phyloP scores from a whole-genome alignment of 2,113 vertebrate species.

The Xerus inauris region DNA sequence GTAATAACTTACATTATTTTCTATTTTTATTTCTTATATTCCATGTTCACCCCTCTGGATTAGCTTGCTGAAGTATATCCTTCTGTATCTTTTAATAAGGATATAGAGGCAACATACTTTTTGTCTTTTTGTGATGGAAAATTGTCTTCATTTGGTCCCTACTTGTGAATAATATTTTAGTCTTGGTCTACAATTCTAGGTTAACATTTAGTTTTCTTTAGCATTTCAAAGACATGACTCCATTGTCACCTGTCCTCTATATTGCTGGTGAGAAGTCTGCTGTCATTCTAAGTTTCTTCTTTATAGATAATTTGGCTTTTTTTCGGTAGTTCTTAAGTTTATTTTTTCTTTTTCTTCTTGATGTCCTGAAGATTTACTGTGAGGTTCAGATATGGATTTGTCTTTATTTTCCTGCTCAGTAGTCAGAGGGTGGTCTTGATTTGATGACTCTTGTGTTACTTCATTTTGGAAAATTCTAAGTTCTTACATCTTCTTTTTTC shows the following conservation, averaged over 20 bases:
- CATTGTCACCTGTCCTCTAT: not conserved
- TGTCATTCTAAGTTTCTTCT: not conserved
- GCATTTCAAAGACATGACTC: not conserved
- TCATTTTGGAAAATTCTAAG: not conserved
- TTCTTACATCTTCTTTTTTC: not conserved
- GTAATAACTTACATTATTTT: slow-evolving; percentile 1
- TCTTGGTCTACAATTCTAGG: not conserved
- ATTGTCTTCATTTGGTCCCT: not conserved
- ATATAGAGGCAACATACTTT: not conserved
- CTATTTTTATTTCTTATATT: slow-evolving; percentile 7
- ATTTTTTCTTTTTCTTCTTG: not conserved
- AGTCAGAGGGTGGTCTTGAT: not conserved
- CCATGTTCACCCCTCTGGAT: not conserved
- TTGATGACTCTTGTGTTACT: not conserved
- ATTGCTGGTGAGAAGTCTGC: not conserved
- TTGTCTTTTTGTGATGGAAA: slow-evolving; percentile 19
- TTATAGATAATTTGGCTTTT: not conserved
- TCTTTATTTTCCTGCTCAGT: not conserved
- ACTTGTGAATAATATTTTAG: not conserved
- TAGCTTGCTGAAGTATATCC: not conserved
- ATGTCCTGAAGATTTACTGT: not conserved
- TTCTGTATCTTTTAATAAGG: not conserved
- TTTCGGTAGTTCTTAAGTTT: not conserved
- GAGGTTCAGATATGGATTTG: not conserved
- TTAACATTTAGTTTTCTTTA: not conserved